Conservation (phyloP, 2,113 vertebrate species). For the Chaetops frenatus region DNA sequence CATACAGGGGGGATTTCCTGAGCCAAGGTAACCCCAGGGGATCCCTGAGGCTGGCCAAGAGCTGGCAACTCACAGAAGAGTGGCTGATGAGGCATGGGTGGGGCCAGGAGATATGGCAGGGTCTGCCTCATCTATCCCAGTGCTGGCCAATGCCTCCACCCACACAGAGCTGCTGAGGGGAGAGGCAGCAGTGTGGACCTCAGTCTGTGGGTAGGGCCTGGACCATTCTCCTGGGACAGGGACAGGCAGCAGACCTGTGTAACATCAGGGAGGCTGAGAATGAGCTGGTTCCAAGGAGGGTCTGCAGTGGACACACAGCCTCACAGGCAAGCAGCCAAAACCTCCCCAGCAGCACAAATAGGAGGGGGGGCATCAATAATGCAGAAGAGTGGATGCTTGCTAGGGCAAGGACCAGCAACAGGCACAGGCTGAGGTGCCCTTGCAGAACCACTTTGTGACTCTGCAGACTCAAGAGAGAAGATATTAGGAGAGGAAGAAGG, state of each 20-base stretch:
- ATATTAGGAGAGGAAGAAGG: background rate
- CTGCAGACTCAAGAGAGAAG: background rate
- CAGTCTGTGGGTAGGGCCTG: background rate
- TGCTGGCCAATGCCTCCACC: background rate
- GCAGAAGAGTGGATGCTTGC: background rate
- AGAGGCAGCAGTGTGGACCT: background rate
- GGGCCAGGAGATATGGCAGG: background rate
- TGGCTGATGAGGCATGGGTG: background rate
- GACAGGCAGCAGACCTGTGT: background rate
- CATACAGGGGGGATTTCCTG: background rate
- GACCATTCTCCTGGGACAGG: background rate
- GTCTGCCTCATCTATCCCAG: accelerated
- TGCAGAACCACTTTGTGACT: background rate
- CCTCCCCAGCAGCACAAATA: background rate
- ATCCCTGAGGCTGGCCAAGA: background rate
- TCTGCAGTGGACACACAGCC: background rate
- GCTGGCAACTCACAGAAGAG: background rate
- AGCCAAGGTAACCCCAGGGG: background rate
- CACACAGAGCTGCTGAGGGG: background rate
- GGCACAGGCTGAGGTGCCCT: background rate
- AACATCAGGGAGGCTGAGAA: background rate
- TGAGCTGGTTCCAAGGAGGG: background rate
- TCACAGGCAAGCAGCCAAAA: background rate
- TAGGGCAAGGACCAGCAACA: background rate
- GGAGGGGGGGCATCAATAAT: background rate